Base-by-base conservation (phyloP, 2,797 vertebrate genomes). In the Acrossocheilus fasciatus region DNA sequence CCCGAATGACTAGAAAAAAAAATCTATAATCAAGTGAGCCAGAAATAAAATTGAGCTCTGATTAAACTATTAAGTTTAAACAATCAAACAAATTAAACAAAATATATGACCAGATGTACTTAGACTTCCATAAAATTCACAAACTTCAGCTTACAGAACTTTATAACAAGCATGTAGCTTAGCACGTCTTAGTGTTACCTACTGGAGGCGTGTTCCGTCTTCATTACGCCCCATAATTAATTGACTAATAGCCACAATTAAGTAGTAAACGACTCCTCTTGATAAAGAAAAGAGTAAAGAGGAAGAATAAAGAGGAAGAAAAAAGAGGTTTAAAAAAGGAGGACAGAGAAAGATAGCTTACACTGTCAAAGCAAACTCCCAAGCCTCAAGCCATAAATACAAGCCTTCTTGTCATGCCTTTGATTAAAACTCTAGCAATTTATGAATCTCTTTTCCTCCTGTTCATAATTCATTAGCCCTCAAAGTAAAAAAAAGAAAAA, bases 371-470 rank as follows among this genome's bases (percentile, higher is more conserved):
- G 88, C 76, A 81, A 68, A 52, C 52, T 34, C 57, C 69, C 59
- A 86, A 79, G 1, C 72, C 70, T 68, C 57, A 34, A 75, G 72
- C 79, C 86, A 82, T 74, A 92, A 87, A 89, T 81, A 85, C 83
- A 78, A 91, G 86, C 62, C 26, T 69, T 87, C 62, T 86, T 74
- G 81, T 83, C 83, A 74, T 36, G 52, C 73, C 84, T 92, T 89
- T 91, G 86, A 92, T 91, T 91, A 90, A 90, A 91, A 91, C 87
- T 87, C 87, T 76, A 64, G 74, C 74, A 77, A 89, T 92, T 88
- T 91, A 89, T 89, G 81, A 89, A 86, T 85, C 68, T 75, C 86
- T 70, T 83, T 88, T 84, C 83, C 69, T 74, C 34, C 82, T 30
- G 62, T 86, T 84, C 77, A 87, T 89, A 91, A 92, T 88, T 90